phyloP scores from a whole-genome alignment of 64 coral and sea anemone species.

The Dendrophyllia cribrosa region DNA sequence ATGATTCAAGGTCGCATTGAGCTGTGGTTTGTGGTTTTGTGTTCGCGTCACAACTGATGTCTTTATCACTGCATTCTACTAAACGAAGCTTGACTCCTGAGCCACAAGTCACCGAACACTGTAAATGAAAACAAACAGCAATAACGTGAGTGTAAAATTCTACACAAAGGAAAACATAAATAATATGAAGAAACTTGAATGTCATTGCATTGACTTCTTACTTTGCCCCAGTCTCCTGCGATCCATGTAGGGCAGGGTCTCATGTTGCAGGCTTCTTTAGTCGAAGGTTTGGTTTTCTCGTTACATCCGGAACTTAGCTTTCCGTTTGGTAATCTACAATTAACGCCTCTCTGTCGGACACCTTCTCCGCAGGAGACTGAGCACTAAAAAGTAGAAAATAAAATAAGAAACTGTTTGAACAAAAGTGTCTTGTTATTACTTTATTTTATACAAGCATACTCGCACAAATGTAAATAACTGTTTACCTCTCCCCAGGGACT shows the following conservation, averaged over 20 bases:
- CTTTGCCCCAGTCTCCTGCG: slow-evolving; percentile 36
- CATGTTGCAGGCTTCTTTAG: not conserved
- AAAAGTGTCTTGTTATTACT: too few species aligned
- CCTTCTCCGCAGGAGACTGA: slow-evolving; percentile 65
- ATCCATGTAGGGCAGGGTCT: slow-evolving; percentile 49
- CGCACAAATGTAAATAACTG: not conserved
- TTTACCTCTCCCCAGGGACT: slow-evolving; percentile 65
- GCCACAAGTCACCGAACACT: slow-evolving; percentile 82
- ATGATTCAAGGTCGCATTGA: slow-evolving; percentile 42
- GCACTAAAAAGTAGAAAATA: not conserved
- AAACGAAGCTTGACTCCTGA: slow-evolving; percentile 40
- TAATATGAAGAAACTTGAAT: not conserved
- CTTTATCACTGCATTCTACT: slow-evolving; percentile 47
- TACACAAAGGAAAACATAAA: too few species aligned
- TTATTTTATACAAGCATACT: not conserved
- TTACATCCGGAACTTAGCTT: slow-evolving; percentile 19
- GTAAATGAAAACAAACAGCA: not conserved
- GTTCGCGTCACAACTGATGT: slow-evolving; percentile 22
- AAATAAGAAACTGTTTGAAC: not conserved
- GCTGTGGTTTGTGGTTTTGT: slow-evolving; percentile 42
- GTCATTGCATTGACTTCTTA: not conserved
- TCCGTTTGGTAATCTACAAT: not conserved
- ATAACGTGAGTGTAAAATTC: too few species aligned
- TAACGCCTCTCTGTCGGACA: slow-evolving; percentile 8
- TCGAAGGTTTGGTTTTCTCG: not conserved